phyloP scores from a whole-genome alignment of 2,113 vertebrate genomes.

The Rhea americana region DNA sequence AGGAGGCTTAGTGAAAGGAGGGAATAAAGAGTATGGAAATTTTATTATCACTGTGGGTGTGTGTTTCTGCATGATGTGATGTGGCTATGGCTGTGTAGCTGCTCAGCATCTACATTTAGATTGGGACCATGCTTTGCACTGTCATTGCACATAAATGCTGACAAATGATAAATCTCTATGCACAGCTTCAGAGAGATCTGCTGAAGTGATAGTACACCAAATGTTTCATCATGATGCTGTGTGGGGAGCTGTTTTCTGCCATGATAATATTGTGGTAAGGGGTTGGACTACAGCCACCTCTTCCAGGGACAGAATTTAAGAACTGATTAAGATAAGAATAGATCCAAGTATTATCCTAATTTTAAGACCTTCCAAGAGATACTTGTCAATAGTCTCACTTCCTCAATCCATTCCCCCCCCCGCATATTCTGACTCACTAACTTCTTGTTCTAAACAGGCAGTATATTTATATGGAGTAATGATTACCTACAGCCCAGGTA shows the following conservation, averaged over 20 bases:
- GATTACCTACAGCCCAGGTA: background rate
- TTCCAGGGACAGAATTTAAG: background rate
- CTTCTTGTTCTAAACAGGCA: background rate
- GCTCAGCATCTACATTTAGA: background rate
- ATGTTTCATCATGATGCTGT: background rate
- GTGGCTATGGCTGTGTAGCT: background rate
- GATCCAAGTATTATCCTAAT: background rate
- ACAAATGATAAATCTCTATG: background rate
- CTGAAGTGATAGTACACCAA: background rate
- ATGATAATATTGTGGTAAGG: background rate
- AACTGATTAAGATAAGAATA: background rate
- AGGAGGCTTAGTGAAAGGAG: background rate
- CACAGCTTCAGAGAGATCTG: background rate
- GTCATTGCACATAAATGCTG: rapidly evolving
- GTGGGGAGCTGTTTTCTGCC: background rate
- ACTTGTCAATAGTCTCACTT: background rate
- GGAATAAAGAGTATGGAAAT: background rate
- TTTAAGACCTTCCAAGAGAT: background rate
- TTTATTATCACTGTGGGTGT: background rate
- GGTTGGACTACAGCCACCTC: background rate
- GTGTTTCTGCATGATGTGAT: background rate
- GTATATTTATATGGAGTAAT: background rate
- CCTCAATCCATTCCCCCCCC: background rate
- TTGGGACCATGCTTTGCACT: background rate
- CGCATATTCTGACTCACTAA: background rate